A percentile compares a stretch with the other conserved stretches of the same genome.
Evolutionary conservation across 2,113 vertebrate genomes (phyloP).

Genomic region (Oxygymnocypris stewartii): DNA sequence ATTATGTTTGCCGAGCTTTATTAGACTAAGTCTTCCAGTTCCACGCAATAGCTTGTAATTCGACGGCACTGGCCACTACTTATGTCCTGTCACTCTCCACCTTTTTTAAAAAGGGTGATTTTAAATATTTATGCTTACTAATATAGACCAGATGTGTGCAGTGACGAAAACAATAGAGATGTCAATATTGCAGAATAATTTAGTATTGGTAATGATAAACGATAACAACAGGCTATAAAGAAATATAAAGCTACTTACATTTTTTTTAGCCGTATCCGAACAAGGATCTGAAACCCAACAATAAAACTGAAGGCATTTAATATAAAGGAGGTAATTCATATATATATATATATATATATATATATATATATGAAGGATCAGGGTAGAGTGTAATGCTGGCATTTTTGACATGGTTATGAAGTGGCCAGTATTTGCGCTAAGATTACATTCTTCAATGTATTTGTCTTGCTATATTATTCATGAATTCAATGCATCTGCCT

Average conservation of each 20-base stretch:
- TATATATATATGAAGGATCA: no score
- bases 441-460: neutral
- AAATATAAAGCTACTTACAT: neutral
- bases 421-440: neutral
- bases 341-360: no score
- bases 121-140: neutral
- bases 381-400: neutral
- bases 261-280: neutral
- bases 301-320: neutral
- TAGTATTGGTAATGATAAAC: neutral
- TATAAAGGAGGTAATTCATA: neutral
- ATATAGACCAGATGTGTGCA: neutral
- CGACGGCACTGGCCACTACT: neutral
- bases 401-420: constrained; percentile 16
- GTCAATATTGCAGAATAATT: neutral
- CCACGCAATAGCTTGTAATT: neutral
- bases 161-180: neutral
- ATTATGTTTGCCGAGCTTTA: neutral
- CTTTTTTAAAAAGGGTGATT: neutral
- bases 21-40: neutral
- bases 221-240: neutral
- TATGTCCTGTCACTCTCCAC: neutral
- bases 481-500: neutral
- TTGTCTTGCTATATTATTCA: neutral
- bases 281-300: neutral